Evolutionary conservation across 2,797 vertebrate species (phyloP).

Genomic region (Thunnus albacares): DNA sequence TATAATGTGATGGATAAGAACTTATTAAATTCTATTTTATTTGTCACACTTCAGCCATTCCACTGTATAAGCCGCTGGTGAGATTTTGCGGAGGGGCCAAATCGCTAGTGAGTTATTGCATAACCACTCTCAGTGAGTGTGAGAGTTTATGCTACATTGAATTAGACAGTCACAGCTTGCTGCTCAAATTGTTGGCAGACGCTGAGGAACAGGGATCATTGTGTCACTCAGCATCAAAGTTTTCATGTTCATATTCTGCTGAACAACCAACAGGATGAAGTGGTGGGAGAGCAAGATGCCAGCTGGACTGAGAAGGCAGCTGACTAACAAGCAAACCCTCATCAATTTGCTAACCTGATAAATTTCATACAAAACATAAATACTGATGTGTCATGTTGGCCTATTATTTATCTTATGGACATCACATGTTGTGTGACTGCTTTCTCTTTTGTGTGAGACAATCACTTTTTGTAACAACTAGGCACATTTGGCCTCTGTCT

Average conservation of each 20-base stretch:
- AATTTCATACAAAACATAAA: constrained; percentile 11
- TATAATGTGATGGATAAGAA: constrained; percentile 28
- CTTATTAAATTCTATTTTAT: constrained; percentile 19
- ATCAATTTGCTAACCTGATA: constrained; percentile 26
- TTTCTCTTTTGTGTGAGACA: neutral
- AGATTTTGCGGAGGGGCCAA: neutral
- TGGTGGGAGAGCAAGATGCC: constrained; percentile 22
- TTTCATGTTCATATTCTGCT: constrained; percentile 16
- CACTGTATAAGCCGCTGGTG: constrained; percentile 2
- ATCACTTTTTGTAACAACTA: neutral
- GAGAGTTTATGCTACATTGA: constrained; percentile 36
- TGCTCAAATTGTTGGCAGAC: constrained; percentile 35
- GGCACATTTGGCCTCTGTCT: neutral
- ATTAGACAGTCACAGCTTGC: constrained; percentile 25
- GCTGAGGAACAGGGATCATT: constrained; percentile 26
- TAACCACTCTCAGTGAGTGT: constrained; percentile 22
- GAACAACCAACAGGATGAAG: constrained; percentile 10
- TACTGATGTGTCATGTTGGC: constrained; percentile 5
- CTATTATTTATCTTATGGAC: constrained; percentile 5
- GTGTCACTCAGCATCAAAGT: constrained; percentile 36
- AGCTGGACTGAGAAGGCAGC: constrained; percentile 16
- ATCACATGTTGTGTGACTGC: constrained; percentile 13
- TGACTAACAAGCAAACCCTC: constrained; percentile 35
- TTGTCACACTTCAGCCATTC: constrained; percentile 16
- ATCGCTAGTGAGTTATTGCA: neutral